Conservation (phyloP, 2,888 invertebrate genomes). For the Latheticus oryzae region DNA sequence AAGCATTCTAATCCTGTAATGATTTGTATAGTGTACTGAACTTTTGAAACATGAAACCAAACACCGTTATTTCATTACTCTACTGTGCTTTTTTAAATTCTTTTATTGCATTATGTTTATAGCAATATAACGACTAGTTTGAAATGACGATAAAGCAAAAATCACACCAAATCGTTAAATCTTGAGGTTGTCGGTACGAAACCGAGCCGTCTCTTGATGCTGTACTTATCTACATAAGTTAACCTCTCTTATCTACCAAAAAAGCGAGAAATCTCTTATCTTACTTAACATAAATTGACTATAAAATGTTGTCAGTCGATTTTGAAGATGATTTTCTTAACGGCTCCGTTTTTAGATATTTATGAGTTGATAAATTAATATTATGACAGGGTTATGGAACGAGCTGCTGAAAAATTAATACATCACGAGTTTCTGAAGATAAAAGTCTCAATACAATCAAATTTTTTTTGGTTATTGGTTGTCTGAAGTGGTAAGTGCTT, state of each 20-base stretch:
- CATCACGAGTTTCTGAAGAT: too few species aligned
- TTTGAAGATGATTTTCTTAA: conserved; percentile 8
- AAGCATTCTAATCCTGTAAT: conserved; percentile 38
- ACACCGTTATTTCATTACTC: conserved; percentile 31
- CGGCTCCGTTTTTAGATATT: conserved; percentile 13
- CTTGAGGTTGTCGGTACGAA: conserved; percentile 2
- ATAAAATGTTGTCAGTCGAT: conserved; percentile 14
- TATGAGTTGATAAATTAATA: conserved; percentile 46
- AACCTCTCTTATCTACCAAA: conserved; percentile 21
- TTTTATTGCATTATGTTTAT: conserved; percentile 1
- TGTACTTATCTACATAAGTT: conserved; percentile 8
- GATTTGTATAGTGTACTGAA: conserved; percentile 34
- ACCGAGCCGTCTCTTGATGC: conserved; percentile 1
- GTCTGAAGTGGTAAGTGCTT: too few species aligned
- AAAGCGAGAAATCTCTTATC: conserved; percentile 20
- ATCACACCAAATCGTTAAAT: conserved; percentile 18
- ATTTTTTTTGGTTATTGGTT: too few species aligned
- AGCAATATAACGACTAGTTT: conserved; percentile 5
- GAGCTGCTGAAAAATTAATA: conserved; percentile 53
- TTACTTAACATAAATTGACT: conserved; percentile 22
- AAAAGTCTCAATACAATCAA: too few species aligned
- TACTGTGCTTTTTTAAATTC: conserved; percentile 18
- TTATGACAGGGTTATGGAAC: conserved; percentile 55
- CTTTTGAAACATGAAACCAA: conserved; percentile 27
- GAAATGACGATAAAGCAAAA: conserved; percentile 1